Conservation (phyloP, 2,888 invertebrate genomes). For the Sceliomorpha sp. region DNA sequence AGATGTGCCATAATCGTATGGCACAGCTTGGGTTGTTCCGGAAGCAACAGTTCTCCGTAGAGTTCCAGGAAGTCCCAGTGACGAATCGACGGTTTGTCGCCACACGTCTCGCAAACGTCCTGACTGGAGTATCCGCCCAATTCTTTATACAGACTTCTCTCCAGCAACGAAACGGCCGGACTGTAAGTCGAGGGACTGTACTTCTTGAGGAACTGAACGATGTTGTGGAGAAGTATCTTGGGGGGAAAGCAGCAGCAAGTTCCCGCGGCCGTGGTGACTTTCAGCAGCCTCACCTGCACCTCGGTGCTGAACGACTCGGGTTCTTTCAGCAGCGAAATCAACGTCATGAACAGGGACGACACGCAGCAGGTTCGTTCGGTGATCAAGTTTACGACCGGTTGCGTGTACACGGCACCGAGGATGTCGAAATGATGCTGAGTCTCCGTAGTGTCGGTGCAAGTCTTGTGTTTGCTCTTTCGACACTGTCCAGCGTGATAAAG, state of each 20-base stretch:
- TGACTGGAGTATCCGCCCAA: conserved; percentile 80
- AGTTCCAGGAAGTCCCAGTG: conserved; percentile 83
- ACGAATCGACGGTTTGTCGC: conserved; percentile 63
- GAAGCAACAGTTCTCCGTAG: conserved; percentile 83
- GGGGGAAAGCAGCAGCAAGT: conserved; percentile 85
- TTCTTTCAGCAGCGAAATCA: conserved; percentile 81
- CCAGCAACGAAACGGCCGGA: conserved; percentile 82
- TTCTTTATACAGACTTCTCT: conserved; percentile 83
- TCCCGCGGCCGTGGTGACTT: conserved; percentile 83
- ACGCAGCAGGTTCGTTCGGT: conserved; percentile 81
- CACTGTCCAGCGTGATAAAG: conserved; percentile 83
- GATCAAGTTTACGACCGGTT: conserved; percentile 35
- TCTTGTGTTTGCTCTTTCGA: conserved; percentile 81
- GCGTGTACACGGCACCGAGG: conserved; percentile 81
- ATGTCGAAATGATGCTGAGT: conserved; percentile 84
- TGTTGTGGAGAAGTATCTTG: conserved; percentile 81
- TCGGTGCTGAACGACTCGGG: conserved; percentile 78
- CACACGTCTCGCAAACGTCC: conserved; percentile 77
- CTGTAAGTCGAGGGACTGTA: conserved; percentile 65
- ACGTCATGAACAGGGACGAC: conserved; percentile 82
- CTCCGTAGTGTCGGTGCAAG: conserved; percentile 80
- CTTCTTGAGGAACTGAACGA: conserved; percentile 81
- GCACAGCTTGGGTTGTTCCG: conserved; percentile 82
- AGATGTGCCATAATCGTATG: conserved; percentile 83
- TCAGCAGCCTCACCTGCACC: conserved; percentile 81